Evolutionary conservation across 2,797 vertebrate genomes (phyloP), one percentile per base, ranked within the genome.

Genomic region (Setipinna tenuifilis): DNA sequence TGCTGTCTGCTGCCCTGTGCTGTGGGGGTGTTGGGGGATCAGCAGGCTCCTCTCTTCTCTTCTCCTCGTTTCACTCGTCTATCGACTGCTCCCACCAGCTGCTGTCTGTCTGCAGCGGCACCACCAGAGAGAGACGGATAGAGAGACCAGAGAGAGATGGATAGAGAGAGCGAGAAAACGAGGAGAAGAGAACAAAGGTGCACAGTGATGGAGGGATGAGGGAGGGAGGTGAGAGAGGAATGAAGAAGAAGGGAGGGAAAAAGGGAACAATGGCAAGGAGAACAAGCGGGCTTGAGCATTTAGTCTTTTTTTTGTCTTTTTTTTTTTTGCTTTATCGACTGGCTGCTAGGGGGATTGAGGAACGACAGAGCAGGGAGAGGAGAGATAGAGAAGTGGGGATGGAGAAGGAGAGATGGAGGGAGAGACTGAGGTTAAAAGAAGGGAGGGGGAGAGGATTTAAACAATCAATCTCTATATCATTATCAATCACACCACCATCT

Each of bases 401-500:
- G 10, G 62, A 25, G 6, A 54, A 7, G 12, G 62, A 31, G 23
- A 25, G 62, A 68, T 25, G 12, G 25, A 68, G 62, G 11, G 23
- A 68, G 23, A 28, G 62, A 68, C 9, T 11, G 23, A 28, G 62
- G 23, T 10, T 68, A 11, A 68, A 68, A 68, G 23, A 12, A 68
- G 9, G 62, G 58, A 17, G 17, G 19, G 58, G 19, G 17, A 28
- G 62, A 68, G 62, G 62, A 68, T 68, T 68, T 71, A 71, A 71
- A 35, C 65, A 35, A 35, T 71, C 65, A 71, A 71, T 71, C 65
- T 71, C 28, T 71, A 31, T 71, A 71, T 71, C 28, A 31, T 71
- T 71, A 71, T 71, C 25, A 71, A 68, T 68, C 62, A 68, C 23
- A 31, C 23, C 65, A 71, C 25, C 65, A 68, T 25, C 23, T 11